Evolutionary conservation across 2,797 vertebrate species (phyloP).

Genomic region (Molothrus aeneus): DNA sequence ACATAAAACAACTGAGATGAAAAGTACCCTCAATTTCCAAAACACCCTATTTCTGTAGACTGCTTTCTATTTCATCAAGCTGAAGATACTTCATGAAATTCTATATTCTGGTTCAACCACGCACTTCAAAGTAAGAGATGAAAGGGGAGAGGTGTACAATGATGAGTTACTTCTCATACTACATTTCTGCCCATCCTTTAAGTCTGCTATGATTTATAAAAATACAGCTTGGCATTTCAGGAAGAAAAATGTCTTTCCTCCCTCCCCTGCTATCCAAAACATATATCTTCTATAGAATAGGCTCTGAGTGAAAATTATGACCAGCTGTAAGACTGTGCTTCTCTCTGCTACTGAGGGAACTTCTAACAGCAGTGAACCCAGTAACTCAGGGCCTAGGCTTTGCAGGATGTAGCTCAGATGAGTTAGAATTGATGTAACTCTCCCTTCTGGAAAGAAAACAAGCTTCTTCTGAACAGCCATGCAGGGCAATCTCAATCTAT

Average conservation of each 20-base stretch:
- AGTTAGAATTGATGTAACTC: background rate
- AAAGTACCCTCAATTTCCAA: background rate
- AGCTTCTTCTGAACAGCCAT: background rate
- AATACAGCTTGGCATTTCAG: background rate
- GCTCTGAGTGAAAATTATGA: background rate
- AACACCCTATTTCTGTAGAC: background rate
- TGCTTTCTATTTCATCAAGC: background rate
- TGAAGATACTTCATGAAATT: background rate
- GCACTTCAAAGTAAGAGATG: background rate
- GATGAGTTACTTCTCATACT: background rate
- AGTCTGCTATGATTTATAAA: background rate
- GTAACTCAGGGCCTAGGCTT: background rate
- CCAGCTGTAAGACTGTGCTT: background rate
- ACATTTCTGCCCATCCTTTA: background rate
- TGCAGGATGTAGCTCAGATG: background rate
- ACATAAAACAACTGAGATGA: background rate
- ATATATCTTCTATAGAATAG: background rate
- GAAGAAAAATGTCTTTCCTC: background rate
- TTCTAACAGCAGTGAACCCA: background rate
- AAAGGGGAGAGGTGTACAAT: background rate
- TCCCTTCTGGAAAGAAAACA: background rate
- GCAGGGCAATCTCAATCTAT: background rate
- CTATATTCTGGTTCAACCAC: background rate
- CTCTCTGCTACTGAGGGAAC: background rate
- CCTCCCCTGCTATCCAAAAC: background rate